Evolutionary conservation across 2,113 vertebrate species (phyloP).

Genomic region (Anser cygnoides): DNA sequence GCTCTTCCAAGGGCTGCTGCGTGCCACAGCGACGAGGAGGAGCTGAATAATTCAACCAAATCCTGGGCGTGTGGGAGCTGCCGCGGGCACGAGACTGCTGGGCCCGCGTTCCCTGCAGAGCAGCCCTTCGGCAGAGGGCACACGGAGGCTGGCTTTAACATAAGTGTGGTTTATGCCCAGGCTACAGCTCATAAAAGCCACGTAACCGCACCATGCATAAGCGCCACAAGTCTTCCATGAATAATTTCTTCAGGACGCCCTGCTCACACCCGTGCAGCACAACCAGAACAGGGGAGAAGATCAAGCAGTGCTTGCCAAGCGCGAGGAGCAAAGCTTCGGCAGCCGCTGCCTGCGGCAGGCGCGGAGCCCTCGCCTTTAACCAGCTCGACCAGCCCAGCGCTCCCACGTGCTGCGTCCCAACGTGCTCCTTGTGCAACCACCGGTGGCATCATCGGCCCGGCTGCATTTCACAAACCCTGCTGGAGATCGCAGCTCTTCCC

Average conservation of each 20-base stretch:
- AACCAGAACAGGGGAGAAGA: rapidly evolving
- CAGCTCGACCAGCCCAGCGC: background rate
- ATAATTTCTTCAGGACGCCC: background rate
- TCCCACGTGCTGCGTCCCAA: rapidly evolving
- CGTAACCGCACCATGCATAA: constrained; percentile 19
- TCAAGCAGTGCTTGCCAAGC: background rate
- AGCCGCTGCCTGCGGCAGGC: rapidly evolving
- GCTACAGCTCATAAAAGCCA: background rate
- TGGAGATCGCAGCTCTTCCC: background rate
- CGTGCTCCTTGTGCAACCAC: background rate
- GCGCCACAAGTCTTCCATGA: background rate
- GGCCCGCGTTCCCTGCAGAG: background rate
- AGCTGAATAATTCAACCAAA: background rate
- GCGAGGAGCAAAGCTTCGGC: rapidly evolving
- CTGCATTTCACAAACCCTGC: background rate
- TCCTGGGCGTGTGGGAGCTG: rapidly evolving
- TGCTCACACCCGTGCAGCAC: background rate
- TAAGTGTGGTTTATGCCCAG: background rate
- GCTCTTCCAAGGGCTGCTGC: rapidly evolving
- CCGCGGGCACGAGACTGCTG: rapidly evolving
- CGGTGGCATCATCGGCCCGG: background rate
- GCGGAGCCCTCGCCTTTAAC: background rate
- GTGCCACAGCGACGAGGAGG: rapidly evolving
- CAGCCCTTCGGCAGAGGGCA: background rate
- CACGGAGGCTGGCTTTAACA: background rate